Base-by-base conservation (phyloP, 1,140 invertebrate species). In the Hyles vespertilio region DNA sequence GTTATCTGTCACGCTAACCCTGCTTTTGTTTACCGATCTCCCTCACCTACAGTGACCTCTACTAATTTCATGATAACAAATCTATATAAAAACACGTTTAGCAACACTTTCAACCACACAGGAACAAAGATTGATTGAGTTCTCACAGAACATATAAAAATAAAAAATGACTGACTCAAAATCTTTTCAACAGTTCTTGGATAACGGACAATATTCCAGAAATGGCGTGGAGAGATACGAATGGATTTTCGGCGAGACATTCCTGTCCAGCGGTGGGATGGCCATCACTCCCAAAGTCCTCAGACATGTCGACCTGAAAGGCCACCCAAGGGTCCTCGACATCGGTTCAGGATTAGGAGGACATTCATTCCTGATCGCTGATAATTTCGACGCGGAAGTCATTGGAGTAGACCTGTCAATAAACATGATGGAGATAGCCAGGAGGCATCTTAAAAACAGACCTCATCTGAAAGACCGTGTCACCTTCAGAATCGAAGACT, bases 351-450 rank as follows among this genome's bases (percentile, higher is more conserved):
- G 50, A n/a, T 34, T 51, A 10, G 50, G 50, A 3, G 50, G 50
- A 7, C 50, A 51, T 11, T 51, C 50, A 3, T 51, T 51, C n/a
- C 50, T 51, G 4, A 51, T 51, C 32, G 50, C 50, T 9, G 50
- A 51, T 32, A 51, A 51, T 51, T 51, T 51, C 32, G 50, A 51
- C 32, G 50, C 50, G 4, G 50, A 51, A 33, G 50, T 51, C 8
- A 33, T 51, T 10, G 50, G 50, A 0, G 8, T 51, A 9, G 50
- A 51, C 10, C 50, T 51, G 1, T 51, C 50, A 4, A 32, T 51
- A 11, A 51, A 51, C 11, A 51, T 51, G 50, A 51, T 51, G 50
- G 32, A 51, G 5, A 51, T 51, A n/a, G 50, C 50, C 10, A 51
- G 33, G 1, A 51, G 8, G 11, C 50, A 51, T 33, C 34, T 51